Evolutionary conservation across 2,797 vertebrate genomes (phyloP).

Genomic region (Falco berigora): DNA sequence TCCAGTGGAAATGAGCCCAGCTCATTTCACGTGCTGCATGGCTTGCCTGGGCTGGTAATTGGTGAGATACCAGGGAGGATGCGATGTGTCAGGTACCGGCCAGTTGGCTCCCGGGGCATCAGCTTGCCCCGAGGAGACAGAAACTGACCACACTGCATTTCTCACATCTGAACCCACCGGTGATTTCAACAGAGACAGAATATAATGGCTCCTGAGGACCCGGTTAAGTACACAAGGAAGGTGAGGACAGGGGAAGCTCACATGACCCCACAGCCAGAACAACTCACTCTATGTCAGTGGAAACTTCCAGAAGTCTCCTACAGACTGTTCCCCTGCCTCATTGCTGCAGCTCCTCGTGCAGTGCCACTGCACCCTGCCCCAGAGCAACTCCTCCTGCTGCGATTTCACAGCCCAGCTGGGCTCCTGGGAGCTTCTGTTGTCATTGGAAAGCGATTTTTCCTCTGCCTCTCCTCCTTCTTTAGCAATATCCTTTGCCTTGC

Average conservation of each 20-base stretch:
- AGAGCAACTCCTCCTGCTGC: background rate
- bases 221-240: background rate
- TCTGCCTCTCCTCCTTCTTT: background rate
- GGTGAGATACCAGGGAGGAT: background rate
- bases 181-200: background rate
- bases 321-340: background rate
- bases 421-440: background rate
- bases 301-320: background rate
- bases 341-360: background rate
- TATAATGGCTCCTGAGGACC: background rate
- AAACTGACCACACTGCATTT: background rate
- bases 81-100: background rate
- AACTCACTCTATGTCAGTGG: background rate
- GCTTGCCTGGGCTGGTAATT: background rate
- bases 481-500: background rate
- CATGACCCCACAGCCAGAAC: background rate
- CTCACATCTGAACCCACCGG: background rate
- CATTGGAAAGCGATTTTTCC: background rate
- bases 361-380: accelerated
- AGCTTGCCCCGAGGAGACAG: background rate
- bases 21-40: background rate
- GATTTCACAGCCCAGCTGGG: background rate
- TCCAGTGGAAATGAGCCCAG: background rate
- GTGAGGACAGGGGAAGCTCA: background rate
- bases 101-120: background rate